Evolutionary conservation across 2,113 vertebrate species (phyloP).

Genomic region (Rhinolophus ferrumequinum): DNA sequence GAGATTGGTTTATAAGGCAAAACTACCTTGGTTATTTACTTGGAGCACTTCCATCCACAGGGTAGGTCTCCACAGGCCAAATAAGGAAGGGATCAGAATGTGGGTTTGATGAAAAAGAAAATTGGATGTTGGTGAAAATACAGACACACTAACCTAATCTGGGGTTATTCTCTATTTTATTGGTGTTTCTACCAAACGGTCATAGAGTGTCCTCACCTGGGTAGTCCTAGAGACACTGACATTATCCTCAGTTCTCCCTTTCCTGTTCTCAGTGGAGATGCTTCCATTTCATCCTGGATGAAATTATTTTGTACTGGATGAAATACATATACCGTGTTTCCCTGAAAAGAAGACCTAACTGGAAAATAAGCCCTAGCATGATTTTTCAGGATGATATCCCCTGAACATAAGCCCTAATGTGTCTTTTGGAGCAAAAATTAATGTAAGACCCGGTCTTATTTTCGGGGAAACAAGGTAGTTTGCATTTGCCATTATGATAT

Average conservation of each 20-base stretch:
- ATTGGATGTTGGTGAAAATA: neutral
- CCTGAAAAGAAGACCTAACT: too few species aligned
- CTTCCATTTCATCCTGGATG: neutral
- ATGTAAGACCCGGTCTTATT: too few species aligned
- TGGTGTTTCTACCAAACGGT: neutral
- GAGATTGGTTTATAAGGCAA: neutral
- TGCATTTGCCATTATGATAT: neutral
- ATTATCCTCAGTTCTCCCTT: neutral
- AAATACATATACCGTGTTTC: neutral
- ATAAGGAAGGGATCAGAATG: neutral
- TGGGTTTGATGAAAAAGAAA: slow-evolving; percentile 4
- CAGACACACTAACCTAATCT: neutral
- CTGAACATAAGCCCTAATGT: too few species aligned
- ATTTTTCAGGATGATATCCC: too few species aligned
- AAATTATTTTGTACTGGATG: neutral
- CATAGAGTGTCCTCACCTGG: neutral
- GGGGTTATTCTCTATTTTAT: neutral
- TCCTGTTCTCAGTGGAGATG: neutral
- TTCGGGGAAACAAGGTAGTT: neutral
- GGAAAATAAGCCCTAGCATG: too few species aligned
- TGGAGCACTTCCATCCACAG: neutral
- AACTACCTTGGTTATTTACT: neutral
- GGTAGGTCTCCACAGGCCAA: neutral
- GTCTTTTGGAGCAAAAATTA: too few species aligned
- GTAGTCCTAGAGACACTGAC: neutral